These are phyloP conservation scores for Plectus sambesii DNA, from an alignment of 1,140 invertebrate species.

Conservation along the genomic window DNA sequence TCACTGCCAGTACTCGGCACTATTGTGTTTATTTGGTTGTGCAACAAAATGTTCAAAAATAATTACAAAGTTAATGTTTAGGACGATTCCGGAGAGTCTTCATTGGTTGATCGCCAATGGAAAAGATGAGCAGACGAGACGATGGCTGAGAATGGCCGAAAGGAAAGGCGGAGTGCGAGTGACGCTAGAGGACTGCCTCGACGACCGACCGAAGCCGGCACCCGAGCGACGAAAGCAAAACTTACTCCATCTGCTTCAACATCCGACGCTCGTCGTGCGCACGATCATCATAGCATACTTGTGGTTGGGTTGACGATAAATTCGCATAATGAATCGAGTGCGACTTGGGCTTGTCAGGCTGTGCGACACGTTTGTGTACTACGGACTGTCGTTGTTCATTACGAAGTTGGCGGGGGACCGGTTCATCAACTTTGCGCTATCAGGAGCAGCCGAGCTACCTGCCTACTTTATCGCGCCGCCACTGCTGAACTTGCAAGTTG, in stretches of 20 bases:
- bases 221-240: conserved; percentile 25
- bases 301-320: conserved; percentile 18
- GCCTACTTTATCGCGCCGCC: conserved; percentile 33
- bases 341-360: conserved; percentile 34
- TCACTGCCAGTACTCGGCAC: conserved; percentile 23
- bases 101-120: conserved; percentile 26
- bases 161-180: conserved; percentile 21
- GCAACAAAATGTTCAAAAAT: too few species aligned
- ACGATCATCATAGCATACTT: conserved; percentile 23
- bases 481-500: conserved; percentile 34
- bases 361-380: conserved; percentile 46
- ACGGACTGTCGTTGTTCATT: conserved; percentile 46
- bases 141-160: conserved; percentile 19
- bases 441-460: conserved; percentile 45
- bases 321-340: too few species aligned
- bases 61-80: conserved; percentile 18
- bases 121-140: conserved; percentile 8
- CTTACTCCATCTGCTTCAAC: conserved; percentile 21
- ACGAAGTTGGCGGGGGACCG: conserved; percentile 42
- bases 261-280: conserved; percentile 21
- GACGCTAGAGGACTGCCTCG: conserved; percentile 9
- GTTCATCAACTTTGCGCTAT: conserved; percentile 46
- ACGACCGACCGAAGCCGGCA: conserved; percentile 19
- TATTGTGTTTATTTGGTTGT: too few species aligned
- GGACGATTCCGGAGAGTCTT: conserved; percentile 30